Percentiles rank a stretch among this genome's conserved stretches.
These are phyloP conservation scores for Synodontis membranacea DNA, from an alignment of 2,113 vertebrate genomes.

Conservation along the genomic window DNA sequence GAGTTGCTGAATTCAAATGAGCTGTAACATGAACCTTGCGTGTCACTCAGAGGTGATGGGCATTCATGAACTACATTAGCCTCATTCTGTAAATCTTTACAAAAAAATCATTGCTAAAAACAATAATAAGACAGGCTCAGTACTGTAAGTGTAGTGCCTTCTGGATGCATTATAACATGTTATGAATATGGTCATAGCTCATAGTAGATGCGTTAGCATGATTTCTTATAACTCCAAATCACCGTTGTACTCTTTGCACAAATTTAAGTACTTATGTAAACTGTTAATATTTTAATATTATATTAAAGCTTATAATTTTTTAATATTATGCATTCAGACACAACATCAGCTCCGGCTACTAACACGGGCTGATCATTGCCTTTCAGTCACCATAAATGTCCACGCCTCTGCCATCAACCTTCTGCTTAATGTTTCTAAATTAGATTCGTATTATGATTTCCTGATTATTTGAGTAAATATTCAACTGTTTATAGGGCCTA, in stretches of 20 bases:
- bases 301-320: too few relatives aligned
- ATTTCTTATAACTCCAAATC: background rate
- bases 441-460: constrained; percentile 17
- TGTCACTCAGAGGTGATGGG: background rate
- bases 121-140: background rate
- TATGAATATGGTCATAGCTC: background rate
- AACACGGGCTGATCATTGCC: background rate
- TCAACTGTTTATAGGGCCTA: background rate
- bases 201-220: background rate
- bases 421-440: constrained; percentile 25
- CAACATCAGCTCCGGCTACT: background rate
- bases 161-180: background rate
- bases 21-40: background rate
- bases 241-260: background rate
- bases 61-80: background rate
- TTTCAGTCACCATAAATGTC: constrained; percentile 4
- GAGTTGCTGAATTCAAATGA: background rate
- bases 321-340: background rate
- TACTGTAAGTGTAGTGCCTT: background rate
- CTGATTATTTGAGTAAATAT: constrained; percentile 44
- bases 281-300: too few relatives aligned
- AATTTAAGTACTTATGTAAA: too few relatives aligned
- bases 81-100: background rate
- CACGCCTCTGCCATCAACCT: background rate
- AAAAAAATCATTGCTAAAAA: background rate